Percentiles rank a stretch among this genome's conserved stretches.
phyloP scores from a whole-genome alignment of 1,140 invertebrate genomes.

The Pachyrhynchus sulphureomaculatus region DNA sequence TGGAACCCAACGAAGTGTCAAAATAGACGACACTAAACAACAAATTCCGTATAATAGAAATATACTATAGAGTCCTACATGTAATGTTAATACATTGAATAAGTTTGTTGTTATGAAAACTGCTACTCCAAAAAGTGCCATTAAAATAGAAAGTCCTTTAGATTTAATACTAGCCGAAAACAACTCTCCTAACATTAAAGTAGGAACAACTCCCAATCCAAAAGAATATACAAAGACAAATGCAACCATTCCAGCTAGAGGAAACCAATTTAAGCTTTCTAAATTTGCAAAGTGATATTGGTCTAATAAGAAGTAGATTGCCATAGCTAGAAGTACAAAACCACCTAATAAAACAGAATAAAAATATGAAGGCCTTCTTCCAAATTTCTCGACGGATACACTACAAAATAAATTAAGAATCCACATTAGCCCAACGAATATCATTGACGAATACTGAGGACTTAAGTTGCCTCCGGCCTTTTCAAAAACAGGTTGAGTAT shows the following conservation, averaged over 20 bases:
- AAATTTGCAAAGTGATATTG: no score
- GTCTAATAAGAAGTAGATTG: no score
- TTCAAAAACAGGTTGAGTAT: no score
- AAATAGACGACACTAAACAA: conserved; percentile 69
- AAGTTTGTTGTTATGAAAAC: conserved; percentile 48
- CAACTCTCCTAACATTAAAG: no score
- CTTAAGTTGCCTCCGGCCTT: no score
- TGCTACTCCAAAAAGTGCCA: conserved; percentile 25
- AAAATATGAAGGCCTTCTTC: no score
- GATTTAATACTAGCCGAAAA: conserved; percentile 42
- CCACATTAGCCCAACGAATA: no score
- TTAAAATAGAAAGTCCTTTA: conserved; percentile 35
- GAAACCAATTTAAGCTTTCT: conserved; percentile 41
- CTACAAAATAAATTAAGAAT: no score
- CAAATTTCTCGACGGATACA: no score
- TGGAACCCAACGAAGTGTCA: conserved; percentile 80
- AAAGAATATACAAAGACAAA: conserved; percentile 37
- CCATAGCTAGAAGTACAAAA: no score
- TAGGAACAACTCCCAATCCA: conserved; percentile 38
- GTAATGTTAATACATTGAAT: conserved; percentile 47
- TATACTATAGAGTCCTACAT: conserved; percentile 67
- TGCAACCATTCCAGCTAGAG: conserved; percentile 33
- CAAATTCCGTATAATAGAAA: conserved; percentile 82
- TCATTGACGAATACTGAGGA: no score
- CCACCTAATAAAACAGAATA: no score